A percentile compares a stretch with the other conserved stretches of the same genome.
Conservation (phyloP, 2,113 vertebrate genomes). For the Pimephales promelas region DNA sequence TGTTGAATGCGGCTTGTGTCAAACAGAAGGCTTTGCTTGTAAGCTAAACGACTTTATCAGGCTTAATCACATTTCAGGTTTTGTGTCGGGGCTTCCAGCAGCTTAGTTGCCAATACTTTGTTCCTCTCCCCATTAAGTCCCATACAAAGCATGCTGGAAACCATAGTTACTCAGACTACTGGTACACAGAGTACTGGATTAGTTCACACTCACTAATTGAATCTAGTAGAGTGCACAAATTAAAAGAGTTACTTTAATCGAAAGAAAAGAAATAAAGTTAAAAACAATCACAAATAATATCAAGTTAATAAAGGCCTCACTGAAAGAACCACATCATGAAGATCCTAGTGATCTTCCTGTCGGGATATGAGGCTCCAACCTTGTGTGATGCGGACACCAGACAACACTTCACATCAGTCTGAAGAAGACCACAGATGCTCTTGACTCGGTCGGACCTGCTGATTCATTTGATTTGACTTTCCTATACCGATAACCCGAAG, state of each 20-base stretch:
- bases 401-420: background rate
- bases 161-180: background rate
- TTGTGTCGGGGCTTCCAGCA: background rate
- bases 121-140: background rate
- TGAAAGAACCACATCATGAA: background rate
- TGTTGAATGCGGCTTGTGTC: background rate
- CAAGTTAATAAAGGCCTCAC: background rate
- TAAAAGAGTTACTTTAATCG: background rate
- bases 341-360: background rate
- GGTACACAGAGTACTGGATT: no score
- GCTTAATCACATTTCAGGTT: background rate
- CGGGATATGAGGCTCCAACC: background rate
- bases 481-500: background rate
- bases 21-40: background rate
- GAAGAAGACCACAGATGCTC: background rate
- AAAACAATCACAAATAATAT: background rate
- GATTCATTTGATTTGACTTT: background rate
- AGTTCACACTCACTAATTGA: background rate
- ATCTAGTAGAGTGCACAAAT: background rate
- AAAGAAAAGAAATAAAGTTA: background rate
- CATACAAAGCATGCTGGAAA: background rate
- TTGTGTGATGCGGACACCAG: background rate
- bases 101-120: background rate
- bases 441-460: background rate
- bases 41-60: background rate